Conservation (phyloP, 2,888 invertebrate genomes). For the Heliconius ethilla region DNA sequence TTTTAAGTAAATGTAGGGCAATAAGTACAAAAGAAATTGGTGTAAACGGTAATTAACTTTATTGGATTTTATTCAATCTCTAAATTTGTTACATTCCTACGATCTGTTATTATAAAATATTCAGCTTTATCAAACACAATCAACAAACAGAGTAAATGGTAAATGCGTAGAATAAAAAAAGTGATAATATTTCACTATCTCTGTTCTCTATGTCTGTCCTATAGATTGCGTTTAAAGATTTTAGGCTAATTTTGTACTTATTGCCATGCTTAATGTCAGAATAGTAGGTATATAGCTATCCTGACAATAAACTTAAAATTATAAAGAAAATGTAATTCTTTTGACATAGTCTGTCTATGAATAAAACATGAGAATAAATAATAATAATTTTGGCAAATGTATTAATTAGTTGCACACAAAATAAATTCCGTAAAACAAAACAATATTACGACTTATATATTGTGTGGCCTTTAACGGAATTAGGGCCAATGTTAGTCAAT, state of each 20-base stretch:
- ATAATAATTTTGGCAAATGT: no score
- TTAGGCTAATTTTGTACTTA: not conserved
- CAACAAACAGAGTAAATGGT: not conserved
- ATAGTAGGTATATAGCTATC: no score
- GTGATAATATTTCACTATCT: not conserved
- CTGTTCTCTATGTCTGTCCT: no score
- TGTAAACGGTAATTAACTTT: not conserved
- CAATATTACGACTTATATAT: conserved; percentile 29
- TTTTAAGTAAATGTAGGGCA: not conserved
- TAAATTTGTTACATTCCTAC: not conserved
- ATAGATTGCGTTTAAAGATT: no score
- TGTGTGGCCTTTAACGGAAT: conserved; percentile 45
- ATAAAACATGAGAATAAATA: no score
- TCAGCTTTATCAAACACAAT: not conserved
- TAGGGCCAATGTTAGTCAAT: conserved; percentile 70
- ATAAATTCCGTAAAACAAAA: conserved; percentile 33
- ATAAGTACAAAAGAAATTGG: not conserved
- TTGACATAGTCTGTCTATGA: no score
- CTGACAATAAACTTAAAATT: no score
- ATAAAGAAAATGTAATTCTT: no score
- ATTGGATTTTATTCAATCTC: not conserved
- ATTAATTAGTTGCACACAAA: not conserved
- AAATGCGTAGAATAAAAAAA: not conserved
- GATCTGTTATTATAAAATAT: not conserved
- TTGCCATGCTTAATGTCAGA: not conserved